phyloP scores from a whole-genome alignment of 2,888 invertebrate genomes.

The Acanthosoma haemorrhoidale region DNA sequence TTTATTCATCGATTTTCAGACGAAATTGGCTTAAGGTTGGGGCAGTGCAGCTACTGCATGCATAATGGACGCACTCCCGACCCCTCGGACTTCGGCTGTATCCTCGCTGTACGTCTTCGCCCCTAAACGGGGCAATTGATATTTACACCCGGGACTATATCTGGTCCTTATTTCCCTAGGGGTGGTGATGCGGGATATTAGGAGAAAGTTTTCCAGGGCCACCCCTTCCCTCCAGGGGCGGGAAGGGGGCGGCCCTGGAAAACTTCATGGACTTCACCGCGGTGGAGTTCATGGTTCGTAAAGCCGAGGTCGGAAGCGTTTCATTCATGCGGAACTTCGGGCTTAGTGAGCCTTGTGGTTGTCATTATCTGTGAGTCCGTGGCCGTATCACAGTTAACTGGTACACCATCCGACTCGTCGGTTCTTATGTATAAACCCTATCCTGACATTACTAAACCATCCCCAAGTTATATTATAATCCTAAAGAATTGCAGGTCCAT shows the following conservation, averaged over 20 bases:
- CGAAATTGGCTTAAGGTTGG: not conserved
- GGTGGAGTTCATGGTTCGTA: constrained; percentile 20
- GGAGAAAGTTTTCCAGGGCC: not conserved
- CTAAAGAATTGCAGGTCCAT: too few species aligned
- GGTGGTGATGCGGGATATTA: not conserved
- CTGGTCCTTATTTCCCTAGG: constrained; percentile 18
- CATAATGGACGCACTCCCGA: not conserved
- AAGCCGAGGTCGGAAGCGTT: constrained; percentile 1
- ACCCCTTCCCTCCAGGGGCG: too few species aligned
- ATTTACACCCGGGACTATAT: constrained; percentile 8
- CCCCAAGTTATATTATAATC: too few species aligned
- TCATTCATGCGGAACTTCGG: not conserved
- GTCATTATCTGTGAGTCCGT: not conserved
- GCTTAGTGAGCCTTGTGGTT: not conserved
- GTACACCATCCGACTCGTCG: too few species aligned
- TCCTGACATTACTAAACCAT: too few species aligned
- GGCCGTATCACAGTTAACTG: too few species aligned
- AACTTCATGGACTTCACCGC: not conserved
- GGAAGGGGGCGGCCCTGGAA: not conserved
- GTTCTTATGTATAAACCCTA: too few species aligned
- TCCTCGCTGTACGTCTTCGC: too few species aligned
- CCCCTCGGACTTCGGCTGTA: too few species aligned
- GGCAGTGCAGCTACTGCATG: not conserved
- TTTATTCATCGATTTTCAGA: not conserved
- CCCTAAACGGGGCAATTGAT: constrained; percentile 3